Evolutionary conservation across 2,888 invertebrate genomes (phyloP).

Genomic region (Autographa gamma): DNA sequence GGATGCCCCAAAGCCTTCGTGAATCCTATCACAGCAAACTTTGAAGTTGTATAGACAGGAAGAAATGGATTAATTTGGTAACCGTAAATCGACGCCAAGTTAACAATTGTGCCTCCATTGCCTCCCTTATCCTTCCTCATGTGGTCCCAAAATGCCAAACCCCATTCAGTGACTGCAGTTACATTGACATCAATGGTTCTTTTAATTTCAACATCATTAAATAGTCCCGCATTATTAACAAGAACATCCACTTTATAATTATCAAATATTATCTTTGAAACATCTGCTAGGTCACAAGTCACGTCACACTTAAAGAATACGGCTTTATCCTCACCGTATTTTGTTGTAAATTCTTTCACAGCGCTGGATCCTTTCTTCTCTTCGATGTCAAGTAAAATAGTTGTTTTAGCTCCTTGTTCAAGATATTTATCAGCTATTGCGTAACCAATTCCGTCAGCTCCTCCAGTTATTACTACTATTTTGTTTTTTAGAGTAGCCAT

Average conservation of each 20-base stretch:
- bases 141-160: conserved; percentile 84
- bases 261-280: conserved; percentile 65
- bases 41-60: conserved; percentile 53
- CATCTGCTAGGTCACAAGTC: conserved; percentile 75
- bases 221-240: conserved; percentile 79
- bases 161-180: conserved; percentile 68
- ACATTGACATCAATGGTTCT: conserved; percentile 71
- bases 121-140: conserved; percentile 87
- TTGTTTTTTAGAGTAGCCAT: conserved; percentile 61
- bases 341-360: conserved; percentile 71
- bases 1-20: conserved; percentile 78
- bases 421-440: conserved; percentile 80
- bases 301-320: conserved; percentile 86
- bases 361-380: conserved; percentile 69
- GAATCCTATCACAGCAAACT: conserved; percentile 83
- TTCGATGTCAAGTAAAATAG: conserved; percentile 62
- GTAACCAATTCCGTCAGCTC: conserved; percentile 85
- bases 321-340: conserved; percentile 78
- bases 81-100: conserved; percentile 89
- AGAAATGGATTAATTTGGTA: conserved; percentile 42
- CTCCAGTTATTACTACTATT: conserved; percentile 82
- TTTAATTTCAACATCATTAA: conserved; percentile 55
- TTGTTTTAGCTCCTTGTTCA: conserved; percentile 69
- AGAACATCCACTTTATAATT: conserved; percentile 76
- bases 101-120: conserved; percentile 89